Conservation (phyloP, 2,888 invertebrate genomes). For the Chrysina gloriosa region DNA sequence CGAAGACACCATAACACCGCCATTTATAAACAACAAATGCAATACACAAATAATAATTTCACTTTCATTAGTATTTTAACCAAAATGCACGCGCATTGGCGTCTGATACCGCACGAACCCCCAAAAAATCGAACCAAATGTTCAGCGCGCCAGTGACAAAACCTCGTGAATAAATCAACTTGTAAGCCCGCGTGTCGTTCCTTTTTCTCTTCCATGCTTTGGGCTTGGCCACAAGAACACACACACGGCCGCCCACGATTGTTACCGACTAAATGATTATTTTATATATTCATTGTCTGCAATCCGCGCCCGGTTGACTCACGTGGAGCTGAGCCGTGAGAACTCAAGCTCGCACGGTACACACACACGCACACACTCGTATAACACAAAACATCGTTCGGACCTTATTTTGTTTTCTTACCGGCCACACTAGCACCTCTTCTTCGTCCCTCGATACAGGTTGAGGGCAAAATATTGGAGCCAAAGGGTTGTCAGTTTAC, state of each 20-base stretch:
- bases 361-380: not conserved
- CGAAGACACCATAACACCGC: too few relatives aligned
- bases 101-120: too few relatives aligned
- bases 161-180: conserved; percentile 38
- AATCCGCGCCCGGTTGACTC: conserved; percentile 72
- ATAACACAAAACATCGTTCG: conserved; percentile 33
- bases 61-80: too few relatives aligned
- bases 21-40: too few relatives aligned
- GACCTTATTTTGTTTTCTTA: conserved; percentile 40
- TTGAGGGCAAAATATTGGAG: conserved; percentile 1
- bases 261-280: conserved; percentile 54
- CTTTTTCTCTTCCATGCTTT: conserved; percentile 39
- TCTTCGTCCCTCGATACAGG: not conserved
- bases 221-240: conserved; percentile 53
- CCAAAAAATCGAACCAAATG: conserved; percentile 20
- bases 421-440: conserved; percentile 33
- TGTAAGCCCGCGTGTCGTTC: conserved; percentile 35
- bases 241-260: conserved; percentile 55
- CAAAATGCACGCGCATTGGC: too few relatives aligned
- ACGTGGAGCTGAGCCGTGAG: conserved; percentile 58
- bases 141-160: conserved; percentile 30
- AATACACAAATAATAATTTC: too few relatives aligned
- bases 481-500: not conserved
- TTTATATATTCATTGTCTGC: conserved; percentile 65
- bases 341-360: conserved; percentile 42